Conservation (phyloP, 2,888 invertebrate genomes). For the Loripinus fragilis region DNA sequence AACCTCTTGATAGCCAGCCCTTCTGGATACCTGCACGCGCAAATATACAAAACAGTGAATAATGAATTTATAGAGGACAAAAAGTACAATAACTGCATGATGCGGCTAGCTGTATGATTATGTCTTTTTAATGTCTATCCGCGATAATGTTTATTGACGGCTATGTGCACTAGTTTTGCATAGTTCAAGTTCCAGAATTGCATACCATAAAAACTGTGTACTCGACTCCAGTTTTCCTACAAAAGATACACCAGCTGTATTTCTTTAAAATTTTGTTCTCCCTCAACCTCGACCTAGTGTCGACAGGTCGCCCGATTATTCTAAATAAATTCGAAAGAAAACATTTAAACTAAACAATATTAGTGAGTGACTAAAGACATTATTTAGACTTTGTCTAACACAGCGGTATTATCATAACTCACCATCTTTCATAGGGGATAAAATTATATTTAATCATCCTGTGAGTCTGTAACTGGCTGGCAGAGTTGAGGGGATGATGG, state of each 20-base stretch:
- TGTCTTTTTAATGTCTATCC: too few species aligned
- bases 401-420: not conserved
- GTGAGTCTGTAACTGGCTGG: not conserved
- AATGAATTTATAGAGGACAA: too few species aligned
- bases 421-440: slow-evolving; percentile 7
- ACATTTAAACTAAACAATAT: slow-evolving; percentile 18
- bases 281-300: slow-evolving; percentile 1
- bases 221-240: too few species aligned
- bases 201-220: too few species aligned
- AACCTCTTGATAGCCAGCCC: too few species aligned
- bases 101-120: too few species aligned
- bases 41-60: too few species aligned
- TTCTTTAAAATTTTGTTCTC: slow-evolving; percentile 6
- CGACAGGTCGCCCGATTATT: slow-evolving; percentile 5
- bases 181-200: too few species aligned
- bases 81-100: too few species aligned
- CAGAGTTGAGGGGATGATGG: not conserved
- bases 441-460: slow-evolving; percentile 4
- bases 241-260: not conserved
- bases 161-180: too few species aligned
- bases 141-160: too few species aligned
- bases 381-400: slow-evolving; percentile 16
- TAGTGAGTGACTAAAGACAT: slow-evolving; percentile 17
- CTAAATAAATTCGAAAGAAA: slow-evolving; percentile 21
- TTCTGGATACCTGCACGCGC: too few species aligned